A percentile compares a stretch with the other conserved stretches of the same genome.
These are phyloP conservation scores for Uloborus plumipes DNA, from an alignment of 2,888 invertebrate genomes.

Conservation along the genomic window DNA sequence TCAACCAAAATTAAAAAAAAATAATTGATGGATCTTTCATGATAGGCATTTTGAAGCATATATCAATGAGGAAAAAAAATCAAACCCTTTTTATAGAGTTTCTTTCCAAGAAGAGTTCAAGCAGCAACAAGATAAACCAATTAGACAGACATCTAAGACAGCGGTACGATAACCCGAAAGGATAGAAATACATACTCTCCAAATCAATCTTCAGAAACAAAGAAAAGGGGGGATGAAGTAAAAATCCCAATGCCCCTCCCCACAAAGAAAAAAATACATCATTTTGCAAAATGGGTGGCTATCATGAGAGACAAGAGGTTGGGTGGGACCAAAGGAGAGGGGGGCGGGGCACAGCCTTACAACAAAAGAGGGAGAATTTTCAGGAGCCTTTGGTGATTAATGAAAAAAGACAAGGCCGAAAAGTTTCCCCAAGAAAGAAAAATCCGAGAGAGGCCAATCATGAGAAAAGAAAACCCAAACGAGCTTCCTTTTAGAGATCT, in stretches of 20 bases:
- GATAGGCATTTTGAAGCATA: too few species aligned
- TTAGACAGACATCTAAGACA: neutral
- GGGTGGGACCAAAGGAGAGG: conserved; percentile 1
- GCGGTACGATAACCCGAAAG: neutral
- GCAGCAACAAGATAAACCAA: too few species aligned
- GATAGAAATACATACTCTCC: conserved; percentile 11
- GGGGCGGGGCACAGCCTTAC: too few species aligned
- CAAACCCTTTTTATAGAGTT: too few species aligned
- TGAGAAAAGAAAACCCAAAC: conserved; percentile 19
- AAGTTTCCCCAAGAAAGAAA: conserved; percentile 20
- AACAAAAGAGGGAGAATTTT: conserved; percentile 8
- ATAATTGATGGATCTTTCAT: too few species aligned
- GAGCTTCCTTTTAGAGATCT: conserved; percentile 35
- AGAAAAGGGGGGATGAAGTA: neutral
- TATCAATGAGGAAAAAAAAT: too few species aligned
- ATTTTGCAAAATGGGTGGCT: conserved; percentile 30
- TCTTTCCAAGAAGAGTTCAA: too few species aligned
- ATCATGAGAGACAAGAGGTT: conserved; percentile 35
- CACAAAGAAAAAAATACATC: conserved; percentile 26
- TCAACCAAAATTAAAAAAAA: too few species aligned
- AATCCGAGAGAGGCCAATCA: neutral
- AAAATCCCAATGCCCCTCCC: neutral
- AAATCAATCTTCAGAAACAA: conserved; percentile 7
- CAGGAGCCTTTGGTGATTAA: conserved; percentile 32
- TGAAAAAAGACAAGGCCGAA: conserved; percentile 56